Evolutionary conservation across 2,888 invertebrate species (phyloP), one percentile per base, ranked within the genome.

Genomic region (Eurytoma adleriae): DNA sequence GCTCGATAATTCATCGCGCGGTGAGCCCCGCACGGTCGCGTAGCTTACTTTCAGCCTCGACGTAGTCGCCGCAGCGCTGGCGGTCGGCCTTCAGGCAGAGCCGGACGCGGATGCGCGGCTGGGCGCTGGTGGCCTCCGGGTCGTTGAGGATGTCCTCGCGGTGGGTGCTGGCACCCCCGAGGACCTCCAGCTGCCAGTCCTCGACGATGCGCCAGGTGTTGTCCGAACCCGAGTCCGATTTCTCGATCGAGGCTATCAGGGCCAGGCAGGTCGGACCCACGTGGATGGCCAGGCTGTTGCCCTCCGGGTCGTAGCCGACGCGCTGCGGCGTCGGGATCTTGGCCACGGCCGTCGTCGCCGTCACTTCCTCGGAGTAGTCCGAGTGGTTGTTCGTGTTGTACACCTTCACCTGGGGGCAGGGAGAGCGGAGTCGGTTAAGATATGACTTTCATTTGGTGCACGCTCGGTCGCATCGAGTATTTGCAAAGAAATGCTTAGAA

Each of bases 351-450:
- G 97, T 97, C 4, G 95, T 95, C 59, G 95, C 95, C 0, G 94
- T 93, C 66, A 96, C 94, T 89, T 97, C 96, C 86, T 96, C 96
- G 0, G 97, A 97, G 87, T 95, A 96, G 84, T 96, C 96, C 82
- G 97, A 97, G 84, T 95, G 94, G 18, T 97, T 97, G 90, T 96
- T 96, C 0, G 96, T 95, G 88, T 97, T 98, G 83, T 96, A 93
- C 0, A 97, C 97, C 91, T 96, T 96, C 80, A 96, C 97, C 82
- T 82, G 61, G 4, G 5, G 14, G 13, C 48, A 1, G 0, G 20
- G n/a, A 56, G 12, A 66, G 16, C 27, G 3, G 18, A 12, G 48
- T 18, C n/a, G 14, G 54, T 40, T 40, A 40, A 40, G 4, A 40
- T 40, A 40, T 40, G 40, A 7, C 1, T 40, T 40, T 40, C 40